Evolutionary conservation across 2,113 vertebrate species (phyloP).

Genomic region (Varanus komodoensis): DNA sequence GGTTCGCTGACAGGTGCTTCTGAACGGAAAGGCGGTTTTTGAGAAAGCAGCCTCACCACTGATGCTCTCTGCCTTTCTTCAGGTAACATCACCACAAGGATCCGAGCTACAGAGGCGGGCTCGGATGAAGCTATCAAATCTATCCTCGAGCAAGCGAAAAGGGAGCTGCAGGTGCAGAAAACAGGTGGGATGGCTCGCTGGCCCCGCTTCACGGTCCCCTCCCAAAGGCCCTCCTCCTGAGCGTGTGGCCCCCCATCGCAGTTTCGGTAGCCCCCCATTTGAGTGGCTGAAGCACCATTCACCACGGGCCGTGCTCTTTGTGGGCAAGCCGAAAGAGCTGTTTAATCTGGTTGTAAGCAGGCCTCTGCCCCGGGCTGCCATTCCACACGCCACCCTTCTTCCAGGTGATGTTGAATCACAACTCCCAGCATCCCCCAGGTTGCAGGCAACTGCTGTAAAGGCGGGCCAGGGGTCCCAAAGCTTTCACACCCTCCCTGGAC

Average conservation of each 20-base stretch:
- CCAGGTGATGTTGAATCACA: too few species aligned
- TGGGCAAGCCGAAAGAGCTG: too few species aligned
- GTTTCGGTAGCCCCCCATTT: too few species aligned
- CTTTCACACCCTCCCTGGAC: neutral
- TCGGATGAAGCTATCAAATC: constrained; percentile 97
- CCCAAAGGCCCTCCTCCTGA: neutral
- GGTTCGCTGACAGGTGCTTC: neutral
- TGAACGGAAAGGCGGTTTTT: neutral
- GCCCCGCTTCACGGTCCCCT: too few species aligned
- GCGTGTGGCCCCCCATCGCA: neutral
- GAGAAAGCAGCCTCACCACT: neutral
- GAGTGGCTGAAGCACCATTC: too few species aligned
- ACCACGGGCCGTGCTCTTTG: too few species aligned
- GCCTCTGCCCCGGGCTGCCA: too few species aligned
- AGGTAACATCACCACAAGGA: constrained; percentile 94
- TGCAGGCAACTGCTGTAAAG: neutral
- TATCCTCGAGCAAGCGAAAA: constrained; percentile 95
- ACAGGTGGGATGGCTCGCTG: constrained; percentile 78
- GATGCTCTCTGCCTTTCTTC: constrained; percentile 56
- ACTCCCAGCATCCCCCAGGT: too few species aligned
- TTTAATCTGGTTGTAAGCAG: too few species aligned
- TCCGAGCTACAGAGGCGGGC: constrained; percentile 89
- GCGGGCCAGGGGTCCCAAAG: neutral
- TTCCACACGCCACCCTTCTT: too few species aligned
- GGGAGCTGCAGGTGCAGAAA: constrained; percentile 97